These are phyloP conservation scores for Rhinogobio ventralis DNA, from an alignment of 2,797 vertebrate species.

Conservation along the genomic window DNA sequence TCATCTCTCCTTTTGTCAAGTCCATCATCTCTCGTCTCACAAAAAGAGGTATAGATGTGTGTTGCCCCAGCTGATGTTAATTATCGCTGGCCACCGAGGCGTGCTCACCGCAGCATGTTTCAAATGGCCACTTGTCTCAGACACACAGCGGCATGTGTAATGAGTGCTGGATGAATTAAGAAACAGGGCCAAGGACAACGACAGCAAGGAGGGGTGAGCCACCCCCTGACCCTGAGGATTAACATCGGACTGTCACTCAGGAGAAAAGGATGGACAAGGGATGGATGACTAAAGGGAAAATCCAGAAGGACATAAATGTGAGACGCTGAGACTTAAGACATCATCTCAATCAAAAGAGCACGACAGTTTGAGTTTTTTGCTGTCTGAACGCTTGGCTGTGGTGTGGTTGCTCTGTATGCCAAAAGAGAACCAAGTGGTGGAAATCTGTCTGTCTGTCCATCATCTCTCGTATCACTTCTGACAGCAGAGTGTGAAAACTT, in stretches of 20 bases:
- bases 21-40: neutral
- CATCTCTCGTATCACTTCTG: slow-evolving; percentile 59
- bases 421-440: slow-evolving; percentile 42
- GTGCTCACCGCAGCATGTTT: slow-evolving; percentile 58
- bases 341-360: neutral
- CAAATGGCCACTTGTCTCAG: slow-evolving; percentile 59
- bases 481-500: slow-evolving; percentile 57
- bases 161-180: slow-evolving; percentile 57
- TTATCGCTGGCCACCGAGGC: slow-evolving; percentile 54
- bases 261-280: slow-evolving; percentile 26
- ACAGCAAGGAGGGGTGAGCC: slow-evolving; percentile 52
- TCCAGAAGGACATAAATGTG: neutral
- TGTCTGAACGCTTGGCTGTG: slow-evolving; percentile 9
- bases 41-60: slow-evolving; percentile 25
- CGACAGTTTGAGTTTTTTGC: neutral
- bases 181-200: slow-evolving; percentile 54
- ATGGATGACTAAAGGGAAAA: slow-evolving; percentile 31
- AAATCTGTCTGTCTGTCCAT: slow-evolving; percentile 55
- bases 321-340: neutral
- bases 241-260: slow-evolving; percentile 57
- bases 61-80: slow-evolving; percentile 54
- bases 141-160: slow-evolving; percentile 60
- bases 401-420: slow-evolving; percentile 47
- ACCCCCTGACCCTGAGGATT: slow-evolving; percentile 56
- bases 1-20: neutral